Conservation (phyloP, 2,797 vertebrate genomes). For the Amblyraja radiata region DNA sequence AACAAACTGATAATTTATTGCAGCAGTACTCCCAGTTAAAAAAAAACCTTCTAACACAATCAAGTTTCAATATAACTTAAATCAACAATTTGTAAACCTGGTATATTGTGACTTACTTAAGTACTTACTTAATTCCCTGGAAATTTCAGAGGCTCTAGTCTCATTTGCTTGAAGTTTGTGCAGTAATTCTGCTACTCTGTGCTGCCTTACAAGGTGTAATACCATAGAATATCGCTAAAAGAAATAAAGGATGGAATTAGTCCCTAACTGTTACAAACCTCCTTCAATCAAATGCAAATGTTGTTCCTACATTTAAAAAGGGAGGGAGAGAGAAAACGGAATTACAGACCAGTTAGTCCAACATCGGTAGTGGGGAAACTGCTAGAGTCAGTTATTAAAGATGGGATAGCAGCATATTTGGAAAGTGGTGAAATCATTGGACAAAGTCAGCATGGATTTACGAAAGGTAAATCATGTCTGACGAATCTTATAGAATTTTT, state of each 20-base stretch:
- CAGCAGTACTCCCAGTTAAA: neutral
- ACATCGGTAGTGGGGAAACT: too few species aligned
- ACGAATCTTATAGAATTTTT: too few species aligned
- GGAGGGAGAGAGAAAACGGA: too few species aligned
- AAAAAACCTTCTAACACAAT: neutral
- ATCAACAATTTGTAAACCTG: neutral
- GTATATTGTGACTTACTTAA: too few species aligned
- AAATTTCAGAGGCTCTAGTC: conserved; percentile 86
- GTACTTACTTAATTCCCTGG: conserved; percentile 87
- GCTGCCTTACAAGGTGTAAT: conserved; percentile 85
- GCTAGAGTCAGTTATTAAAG: too few species aligned
- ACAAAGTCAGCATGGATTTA: too few species aligned
- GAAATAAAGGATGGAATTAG: neutral
- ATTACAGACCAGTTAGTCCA: too few species aligned
- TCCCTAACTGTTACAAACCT: neutral
- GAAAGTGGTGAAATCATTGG: too few species aligned
- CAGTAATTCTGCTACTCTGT: conserved; percentile 86
- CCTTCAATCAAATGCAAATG: conserved; percentile 44
- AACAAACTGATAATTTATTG: neutral
- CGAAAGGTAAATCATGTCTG: too few species aligned
- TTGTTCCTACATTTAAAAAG: neutral
- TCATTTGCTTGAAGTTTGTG: conserved; percentile 88
- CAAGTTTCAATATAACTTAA: neutral
- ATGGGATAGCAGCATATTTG: too few species aligned
- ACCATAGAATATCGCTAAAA: conserved; percentile 87